phyloP scores from a whole-genome alignment of 2,797 vertebrate species.

The Falco peregrinus region DNA sequence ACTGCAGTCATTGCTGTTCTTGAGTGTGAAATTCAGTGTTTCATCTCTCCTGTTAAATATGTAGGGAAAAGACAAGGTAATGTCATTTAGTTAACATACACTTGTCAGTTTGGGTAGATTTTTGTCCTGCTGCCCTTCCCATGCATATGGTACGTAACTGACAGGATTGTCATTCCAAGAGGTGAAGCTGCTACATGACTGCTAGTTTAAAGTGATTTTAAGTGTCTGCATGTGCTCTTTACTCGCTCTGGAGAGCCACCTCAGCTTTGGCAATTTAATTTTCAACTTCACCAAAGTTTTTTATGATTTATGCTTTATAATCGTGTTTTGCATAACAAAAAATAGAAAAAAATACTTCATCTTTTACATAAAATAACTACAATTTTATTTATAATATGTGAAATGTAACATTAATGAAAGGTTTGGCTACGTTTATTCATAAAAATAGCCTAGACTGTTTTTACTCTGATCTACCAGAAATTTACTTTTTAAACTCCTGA shows the following conservation, averaged over 20 bases:
- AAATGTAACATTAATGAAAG: not conserved
- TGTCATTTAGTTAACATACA: not conserved
- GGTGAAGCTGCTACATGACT: not conserved
- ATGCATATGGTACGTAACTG: not conserved
- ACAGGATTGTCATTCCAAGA: not conserved
- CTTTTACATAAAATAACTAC: not conserved
- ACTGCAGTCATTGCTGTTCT: not conserved
- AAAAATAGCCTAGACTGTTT: not conserved
- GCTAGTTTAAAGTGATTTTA: not conserved
- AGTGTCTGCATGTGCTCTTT: conserved; percentile 7
- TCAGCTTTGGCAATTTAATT: conserved; percentile 20
- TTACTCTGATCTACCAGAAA: not conserved
- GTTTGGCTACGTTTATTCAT: not conserved
- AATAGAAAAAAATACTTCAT: not conserved
- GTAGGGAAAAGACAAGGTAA: not conserved
- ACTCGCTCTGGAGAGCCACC: conserved; percentile 21
- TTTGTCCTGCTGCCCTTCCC: not conserved
- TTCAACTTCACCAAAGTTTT: not conserved
- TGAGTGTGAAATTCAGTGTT: not conserved
- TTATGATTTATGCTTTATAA: conserved; percentile 14
- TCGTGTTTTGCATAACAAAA: conserved; percentile 6
- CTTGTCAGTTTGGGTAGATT: not conserved
- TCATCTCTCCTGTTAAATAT: not conserved
- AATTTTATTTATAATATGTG: not conserved
- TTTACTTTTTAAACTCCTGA: conserved; percentile 6